Evolutionary conservation across 2,888 invertebrate genomes (phyloP).

Genomic region (Himalopsyche anomala): DNA sequence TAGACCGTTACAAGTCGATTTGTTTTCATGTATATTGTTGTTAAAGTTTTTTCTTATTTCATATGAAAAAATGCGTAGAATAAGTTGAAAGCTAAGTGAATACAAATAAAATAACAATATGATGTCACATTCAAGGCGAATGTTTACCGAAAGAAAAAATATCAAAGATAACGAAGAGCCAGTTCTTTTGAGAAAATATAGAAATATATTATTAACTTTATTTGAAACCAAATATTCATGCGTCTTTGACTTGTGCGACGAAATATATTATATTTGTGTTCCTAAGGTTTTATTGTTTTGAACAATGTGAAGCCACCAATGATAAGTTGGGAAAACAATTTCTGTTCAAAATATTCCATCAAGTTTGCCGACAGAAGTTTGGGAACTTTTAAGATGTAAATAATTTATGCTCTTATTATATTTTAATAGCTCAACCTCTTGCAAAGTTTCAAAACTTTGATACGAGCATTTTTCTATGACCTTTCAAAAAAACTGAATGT

Average conservation of each 20-base stretch:
- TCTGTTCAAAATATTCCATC: constrained; percentile 2
- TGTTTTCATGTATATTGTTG: too few relatives aligned
- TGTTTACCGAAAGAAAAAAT: constrained; percentile 7
- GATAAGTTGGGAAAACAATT: constrained; percentile 12
- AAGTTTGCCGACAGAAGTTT: neutral
- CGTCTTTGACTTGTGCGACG: neutral
- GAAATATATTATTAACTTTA: neutral
- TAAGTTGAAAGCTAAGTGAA: neutral
- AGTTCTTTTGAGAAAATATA: neutral
- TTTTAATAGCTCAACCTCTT: constrained; percentile 10
- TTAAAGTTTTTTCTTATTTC: too few relatives aligned
- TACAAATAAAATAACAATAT: constrained; percentile 9
- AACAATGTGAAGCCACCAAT: neutral
- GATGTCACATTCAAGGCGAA: neutral
- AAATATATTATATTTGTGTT: neutral
- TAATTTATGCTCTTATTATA: constrained; percentile 20
- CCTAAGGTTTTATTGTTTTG: neutral
- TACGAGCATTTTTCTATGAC: neutral
- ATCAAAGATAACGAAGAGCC: neutral
- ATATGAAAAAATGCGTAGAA: too few relatives aligned
- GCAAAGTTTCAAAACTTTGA: constrained; percentile 17
- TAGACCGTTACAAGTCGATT: too few relatives aligned
- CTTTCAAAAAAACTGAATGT: neutral
- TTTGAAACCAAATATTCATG: neutral
- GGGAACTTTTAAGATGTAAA: neutral